Evolutionary conservation across 2,797 vertebrate species (phyloP), one percentile per base, ranked within the genome.

Genomic region (Oryzias sinensis): DNA sequence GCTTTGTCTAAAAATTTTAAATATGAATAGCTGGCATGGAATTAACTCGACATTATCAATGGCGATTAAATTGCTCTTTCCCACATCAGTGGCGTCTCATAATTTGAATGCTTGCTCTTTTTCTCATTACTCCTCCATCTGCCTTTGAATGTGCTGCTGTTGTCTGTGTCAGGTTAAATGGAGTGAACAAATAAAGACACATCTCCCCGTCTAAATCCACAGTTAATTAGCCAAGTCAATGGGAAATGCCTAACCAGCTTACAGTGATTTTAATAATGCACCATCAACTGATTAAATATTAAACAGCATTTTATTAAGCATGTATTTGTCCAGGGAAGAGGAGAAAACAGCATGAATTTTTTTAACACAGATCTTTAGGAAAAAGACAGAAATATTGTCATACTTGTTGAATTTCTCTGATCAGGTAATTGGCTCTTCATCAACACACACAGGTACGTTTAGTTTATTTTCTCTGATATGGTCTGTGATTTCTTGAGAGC

Each of bases 261-360:
- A 68, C 77, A 77, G 48, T 62, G 42, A 44, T 18, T 80, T 87
- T 48, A 87, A 84, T 78, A 82, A 80, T 81, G 59, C 69, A 83
- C 53, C 70, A 50, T 44, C 49, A 68, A 16, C 64, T 29, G 54
- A 76, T 84, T 55, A 82, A 84, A 77, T 66, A 76, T 85, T 70
- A 60, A 87, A 65, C 22, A 43, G 47, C 59, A 68, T 79, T 84
- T 81, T 79, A 85, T 82, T 81, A 77, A 65, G 67, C 42, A 55
- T 46, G 72, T 81, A 65, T 75, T 81, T 83, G 86, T 81, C 61
- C 55, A 73, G 66, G 49, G 44, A 29, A 72, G 41, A 49, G 45
- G 53, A 76, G 46, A 62, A 50, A 50, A 56, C 45, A 2, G 46
- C 75, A 80, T 77, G 13, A 4, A 77, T 77, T 54, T 73, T 73